Evolutionary conservation across 2,888 invertebrate genomes (phyloP).

Genomic region (Mechanitis mazaeus): DNA sequence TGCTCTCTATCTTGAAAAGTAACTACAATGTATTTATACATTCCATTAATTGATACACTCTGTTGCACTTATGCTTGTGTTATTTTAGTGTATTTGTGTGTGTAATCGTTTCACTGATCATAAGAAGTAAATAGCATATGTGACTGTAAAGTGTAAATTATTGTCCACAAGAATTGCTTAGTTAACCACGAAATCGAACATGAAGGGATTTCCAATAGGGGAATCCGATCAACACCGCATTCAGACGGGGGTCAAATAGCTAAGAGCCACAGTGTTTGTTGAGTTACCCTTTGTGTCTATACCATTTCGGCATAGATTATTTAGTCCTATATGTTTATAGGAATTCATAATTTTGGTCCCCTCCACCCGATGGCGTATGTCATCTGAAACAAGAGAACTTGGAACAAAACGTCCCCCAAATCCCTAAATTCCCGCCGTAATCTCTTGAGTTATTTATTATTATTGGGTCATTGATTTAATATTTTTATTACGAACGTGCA

Average conservation of each 20-base stretch:
- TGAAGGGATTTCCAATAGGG: constrained; percentile 60
- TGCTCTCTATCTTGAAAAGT: neutral
- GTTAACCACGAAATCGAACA: constrained; percentile 52
- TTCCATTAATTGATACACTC: neutral
- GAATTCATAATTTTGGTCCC: constrained; percentile 14
- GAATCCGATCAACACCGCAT: constrained; percentile 54
- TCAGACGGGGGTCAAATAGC: constrained; percentile 64
- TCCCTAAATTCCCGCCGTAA: constrained; percentile 62
- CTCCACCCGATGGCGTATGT: constrained; percentile 37
- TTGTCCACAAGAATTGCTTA: constrained; percentile 48
- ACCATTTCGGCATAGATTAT: neutral
- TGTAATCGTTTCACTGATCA: constrained; percentile 4
- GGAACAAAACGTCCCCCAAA: constrained; percentile 43
- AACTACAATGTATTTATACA: neutral
- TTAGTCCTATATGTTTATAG: neutral
- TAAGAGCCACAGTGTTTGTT: constrained; percentile 33
- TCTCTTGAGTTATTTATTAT: constrained; percentile 66
- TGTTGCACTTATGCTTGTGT: neutral
- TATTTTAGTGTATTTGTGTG: constrained; percentile 1
- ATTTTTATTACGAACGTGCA: constrained; percentile 29
- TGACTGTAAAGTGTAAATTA: constrained; percentile 24
- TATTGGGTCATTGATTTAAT: constrained; percentile 61
- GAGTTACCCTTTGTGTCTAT: constrained; percentile 1
- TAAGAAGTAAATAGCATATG: neutral
- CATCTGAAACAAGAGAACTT: constrained; percentile 38